Evolutionary conservation across 2,888 invertebrate genomes (phyloP).

Genomic region (Cremastinae sp.): DNA sequence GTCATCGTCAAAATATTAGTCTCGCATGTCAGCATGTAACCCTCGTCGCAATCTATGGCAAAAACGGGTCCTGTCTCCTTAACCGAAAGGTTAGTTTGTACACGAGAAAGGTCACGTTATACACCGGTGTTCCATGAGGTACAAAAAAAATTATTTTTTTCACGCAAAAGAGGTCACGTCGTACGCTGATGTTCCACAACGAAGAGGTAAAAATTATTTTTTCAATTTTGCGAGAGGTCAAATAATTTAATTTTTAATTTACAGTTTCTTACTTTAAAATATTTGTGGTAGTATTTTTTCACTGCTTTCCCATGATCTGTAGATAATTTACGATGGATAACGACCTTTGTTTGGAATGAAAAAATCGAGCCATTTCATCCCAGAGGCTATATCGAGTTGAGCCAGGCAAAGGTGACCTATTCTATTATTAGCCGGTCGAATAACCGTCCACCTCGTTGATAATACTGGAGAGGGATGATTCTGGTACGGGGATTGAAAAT

Average conservation of each 20-base stretch:
- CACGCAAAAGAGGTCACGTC: too few species aligned
- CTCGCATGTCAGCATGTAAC: slow-evolving; percentile 19
- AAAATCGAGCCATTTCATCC: slow-evolving; percentile 51
- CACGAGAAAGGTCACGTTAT: too few species aligned
- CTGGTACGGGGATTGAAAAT: too few species aligned
- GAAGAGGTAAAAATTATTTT: too few species aligned
- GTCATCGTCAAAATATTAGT: slow-evolving; percentile 64
- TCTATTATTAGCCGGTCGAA: slow-evolving; percentile 59
- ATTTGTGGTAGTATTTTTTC: background rate
- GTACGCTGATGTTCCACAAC: too few species aligned
- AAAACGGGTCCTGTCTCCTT: background rate
- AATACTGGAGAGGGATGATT: background rate
- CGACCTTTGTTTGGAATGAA: slow-evolving; percentile 53
- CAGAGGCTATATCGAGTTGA: slow-evolving; percentile 53
- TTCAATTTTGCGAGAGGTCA: too few species aligned
- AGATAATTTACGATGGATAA: slow-evolving; percentile 27
- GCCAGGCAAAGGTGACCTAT: slow-evolving; percentile 40
- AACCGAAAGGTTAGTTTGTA: background rate
- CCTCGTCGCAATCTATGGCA: slow-evolving; percentile 39
- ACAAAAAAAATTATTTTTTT: too few species aligned
- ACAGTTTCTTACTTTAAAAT: background rate
- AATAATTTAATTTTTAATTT: too few species aligned
- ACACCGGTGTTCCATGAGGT: too few species aligned
- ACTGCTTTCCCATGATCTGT: slow-evolving; percentile 25
- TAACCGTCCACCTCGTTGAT: too few species aligned